These are phyloP conservation scores for Drosophila prosaltans DNA, from an alignment of 1,140 invertebrate species.

Conservation along the genomic window DNA sequence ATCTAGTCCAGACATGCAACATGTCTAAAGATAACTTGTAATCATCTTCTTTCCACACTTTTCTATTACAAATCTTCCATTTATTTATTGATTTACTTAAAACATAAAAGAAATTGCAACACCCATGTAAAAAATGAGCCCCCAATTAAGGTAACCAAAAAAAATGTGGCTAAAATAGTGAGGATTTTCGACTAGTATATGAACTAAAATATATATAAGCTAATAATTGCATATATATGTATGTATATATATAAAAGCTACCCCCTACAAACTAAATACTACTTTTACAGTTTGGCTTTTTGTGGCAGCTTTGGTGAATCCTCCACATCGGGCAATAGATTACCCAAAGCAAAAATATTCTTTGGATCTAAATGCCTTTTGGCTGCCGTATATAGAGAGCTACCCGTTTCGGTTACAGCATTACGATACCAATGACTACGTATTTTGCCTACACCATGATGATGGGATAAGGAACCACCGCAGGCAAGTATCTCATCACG, in stretches of 20 bases:
- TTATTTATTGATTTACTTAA: slow-evolving; percentile 57
- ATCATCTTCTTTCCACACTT: background rate
- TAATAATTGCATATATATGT: slow-evolving; percentile 9
- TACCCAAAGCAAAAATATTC: slow-evolving; percentile 96
- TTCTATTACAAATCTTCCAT: slow-evolving; percentile 65
- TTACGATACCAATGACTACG: slow-evolving; percentile 92
- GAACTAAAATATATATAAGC: slow-evolving; percentile 29
- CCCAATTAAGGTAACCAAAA: slow-evolving; percentile 23
- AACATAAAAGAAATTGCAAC: slow-evolving; percentile 33
- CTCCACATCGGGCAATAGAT: slow-evolving; percentile 85
- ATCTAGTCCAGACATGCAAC: background rate
- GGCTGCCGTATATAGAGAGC: slow-evolving; percentile 90
- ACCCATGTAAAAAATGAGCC: slow-evolving; percentile 74
- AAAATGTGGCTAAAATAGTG: slow-evolving; percentile 46
- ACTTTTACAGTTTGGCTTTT: slow-evolving; percentile 74
- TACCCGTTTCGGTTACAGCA: slow-evolving; percentile 90
- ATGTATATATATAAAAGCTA: slow-evolving; percentile 1
- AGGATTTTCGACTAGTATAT: slow-evolving; percentile 61
- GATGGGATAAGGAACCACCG: slow-evolving; percentile 97
- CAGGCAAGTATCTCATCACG: slow-evolving; percentile 95
- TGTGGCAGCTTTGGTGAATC: background rate
- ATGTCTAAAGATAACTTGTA: too few species aligned
- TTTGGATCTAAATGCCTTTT: slow-evolving; percentile 95
- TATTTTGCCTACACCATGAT: slow-evolving; percentile 98
- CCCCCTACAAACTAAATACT: too few species aligned